These are phyloP conservation scores for Listronotus bonariensis DNA, from an alignment of 1,140 invertebrate genomes.

Conservation along the genomic window DNA sequence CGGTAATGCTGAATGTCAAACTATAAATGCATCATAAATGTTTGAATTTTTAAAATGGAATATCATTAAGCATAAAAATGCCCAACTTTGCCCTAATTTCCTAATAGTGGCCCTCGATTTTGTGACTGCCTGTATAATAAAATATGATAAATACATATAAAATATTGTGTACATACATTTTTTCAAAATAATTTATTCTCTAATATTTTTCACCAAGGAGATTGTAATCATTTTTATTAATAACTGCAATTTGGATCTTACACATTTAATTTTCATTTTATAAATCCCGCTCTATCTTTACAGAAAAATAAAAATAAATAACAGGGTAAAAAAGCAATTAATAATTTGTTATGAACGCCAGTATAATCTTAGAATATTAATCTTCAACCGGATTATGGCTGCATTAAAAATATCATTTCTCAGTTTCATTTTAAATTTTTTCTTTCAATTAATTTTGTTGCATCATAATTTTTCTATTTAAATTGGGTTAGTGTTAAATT, in stretches of 20 bases:
- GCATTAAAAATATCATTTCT: conserved; percentile 17
- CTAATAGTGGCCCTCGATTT: too few relatives aligned
- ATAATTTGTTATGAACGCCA: conserved; percentile 29
- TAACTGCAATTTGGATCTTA: conserved; percentile 26
- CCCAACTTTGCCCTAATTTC: too few relatives aligned
- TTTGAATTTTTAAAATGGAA: too few relatives aligned
- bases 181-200: not conserved
- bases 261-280: conserved; percentile 24
- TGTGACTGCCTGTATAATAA: too few relatives aligned
- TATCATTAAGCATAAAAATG: too few relatives aligned
- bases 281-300: conserved; percentile 11
- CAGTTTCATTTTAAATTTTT: conserved; percentile 5
- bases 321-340: conserved; percentile 11
- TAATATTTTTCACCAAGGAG: conserved; percentile 20
- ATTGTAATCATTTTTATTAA: conserved; percentile 24
- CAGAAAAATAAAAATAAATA: conserved; percentile 19
- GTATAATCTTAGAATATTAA: conserved; percentile 21
- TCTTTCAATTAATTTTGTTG: not conserved
- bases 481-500: too few relatives aligned
- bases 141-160: too few relatives aligned
- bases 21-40: too few relatives aligned
- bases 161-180: too few relatives aligned
- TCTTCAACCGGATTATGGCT: conserved; percentile 13
- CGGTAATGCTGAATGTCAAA: too few relatives aligned
- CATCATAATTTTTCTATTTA: not conserved